Evolutionary conservation across 2,113 vertebrate genomes (phyloP), one percentile per base, ranked within the genome.

Genomic region (Bos javanicus): DNA sequence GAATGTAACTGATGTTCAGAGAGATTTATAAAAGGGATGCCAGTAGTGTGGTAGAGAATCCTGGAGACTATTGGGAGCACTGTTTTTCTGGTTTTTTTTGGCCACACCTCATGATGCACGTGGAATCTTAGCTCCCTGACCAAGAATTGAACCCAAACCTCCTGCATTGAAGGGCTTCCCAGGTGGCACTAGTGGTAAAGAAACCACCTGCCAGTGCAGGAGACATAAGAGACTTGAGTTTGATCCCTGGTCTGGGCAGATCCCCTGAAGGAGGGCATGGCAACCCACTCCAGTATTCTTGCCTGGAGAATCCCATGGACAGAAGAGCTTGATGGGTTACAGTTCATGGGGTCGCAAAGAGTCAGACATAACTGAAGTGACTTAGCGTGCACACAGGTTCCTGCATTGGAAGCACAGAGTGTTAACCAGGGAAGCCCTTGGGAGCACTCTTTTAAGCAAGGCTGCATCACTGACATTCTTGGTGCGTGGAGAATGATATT

Each of bases 31-130:
- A 57, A 87, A 36, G 21, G 10, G 21, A 88, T 91, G 15, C 36
- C 39, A 89, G 23, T 16, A 81, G 33, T 50, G n/a, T 91, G 14
- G 33, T 76, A 89, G 86, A 84, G 50, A 86, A 93, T 82, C 28
- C 23, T 13, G 57, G 78, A 95, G 33, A 64, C 71, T 60, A 74
- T 4, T 87, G 21, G 86, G 28, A 80, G 17, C 2, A 12, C 3
- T 25, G 36, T 26, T 43, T 76, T 76, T 43, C 3, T 76, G 3
- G 2, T 2, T 36, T 67, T 48, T 43, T 76, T 76, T 43, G 0
- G 36, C 36, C 23, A 43, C 6, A 43, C 36, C 23, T 76, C 71
- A 76, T 76, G 71, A 26, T 25, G 39, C 12, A 25, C 26, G 71
- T 26, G 39, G 71, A 43, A 14, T 43, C 36, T 76, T 43, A 76